Evolutionary conservation across 2,797 vertebrate species (phyloP).

Genomic region (Acipenser transmontanus): DNA sequence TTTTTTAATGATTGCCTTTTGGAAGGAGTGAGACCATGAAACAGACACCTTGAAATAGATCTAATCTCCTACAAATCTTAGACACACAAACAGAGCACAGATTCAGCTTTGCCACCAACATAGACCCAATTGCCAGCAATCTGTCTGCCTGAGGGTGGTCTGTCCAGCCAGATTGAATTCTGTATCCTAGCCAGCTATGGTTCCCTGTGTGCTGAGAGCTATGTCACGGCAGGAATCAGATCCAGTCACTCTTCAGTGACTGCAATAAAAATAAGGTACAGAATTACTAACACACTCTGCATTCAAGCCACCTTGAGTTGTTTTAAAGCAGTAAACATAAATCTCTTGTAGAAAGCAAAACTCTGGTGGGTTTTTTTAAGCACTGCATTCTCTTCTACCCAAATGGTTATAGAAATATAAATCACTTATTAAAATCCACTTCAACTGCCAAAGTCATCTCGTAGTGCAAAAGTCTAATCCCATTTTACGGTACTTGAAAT

Average conservation of each 20-base stretch:
- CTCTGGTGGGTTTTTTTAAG: too few relatives aligned
- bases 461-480: too few relatives aligned
- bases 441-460: too few relatives aligned
- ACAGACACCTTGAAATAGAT: slow-evolving; percentile 47
- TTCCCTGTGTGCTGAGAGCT: slow-evolving; percentile 43
- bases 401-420: too few relatives aligned
- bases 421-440: too few relatives aligned
- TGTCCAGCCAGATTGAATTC: slow-evolving; percentile 32
- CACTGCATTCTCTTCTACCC: too few relatives aligned
- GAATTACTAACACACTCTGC: too few relatives aligned
- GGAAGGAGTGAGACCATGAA: slow-evolving; percentile 33
- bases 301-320: too few relatives aligned
- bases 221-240: slow-evolving; percentile 49
- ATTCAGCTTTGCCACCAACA: slow-evolving; percentile 30
- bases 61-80: slow-evolving; percentile 36
- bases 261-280: slow-evolving; percentile 18
- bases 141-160: slow-evolving; percentile 32
- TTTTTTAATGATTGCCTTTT: slow-evolving; percentile 66
- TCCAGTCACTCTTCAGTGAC: slow-evolving; percentile 31
- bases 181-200: slow-evolving; percentile 25
- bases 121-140: slow-evolving; percentile 23
- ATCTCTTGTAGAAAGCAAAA: too few relatives aligned
- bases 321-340: too few relatives aligned
- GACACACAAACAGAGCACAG: slow-evolving; percentile 28
- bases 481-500: too few relatives aligned